Evolutionary conservation across 1,140 invertebrate species (phyloP), one percentile per base, ranked within the genome.

Genomic region (Anoplolepis gracilipes): DNA sequence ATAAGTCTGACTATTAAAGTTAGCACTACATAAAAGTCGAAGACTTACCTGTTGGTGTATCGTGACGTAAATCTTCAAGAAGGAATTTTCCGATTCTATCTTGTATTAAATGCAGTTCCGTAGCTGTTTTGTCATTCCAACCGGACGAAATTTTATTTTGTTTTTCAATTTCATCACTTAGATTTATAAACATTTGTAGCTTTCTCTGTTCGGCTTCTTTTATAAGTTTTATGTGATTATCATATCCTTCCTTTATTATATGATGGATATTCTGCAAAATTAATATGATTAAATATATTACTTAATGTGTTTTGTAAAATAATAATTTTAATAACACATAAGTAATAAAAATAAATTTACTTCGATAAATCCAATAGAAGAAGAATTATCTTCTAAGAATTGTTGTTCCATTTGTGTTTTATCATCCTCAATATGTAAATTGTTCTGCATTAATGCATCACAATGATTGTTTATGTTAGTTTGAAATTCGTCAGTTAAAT

Each of bases 31-130:
- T 69, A 62, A 46, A 53, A 28, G 6, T 11, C 10, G 0, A 42
- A 61, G 13, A 57, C 11, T 67, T 61, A 96, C 96, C 96, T 88
- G 96, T 96, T 69, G 96, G 93, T 33, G 94, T 62, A 90, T 96
- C 96, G 39, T 92, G 94, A 13, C 92, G 94, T 49, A 96, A 86
- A 85, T 96, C 96, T 82, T 96, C 93, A 2, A 87, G 84, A 19
- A 96, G 85, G 86, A 96, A 96, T 87, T 94, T 95, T 7, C 95
- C 93, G 59, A 96, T 87, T 79, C 95, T 93, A 30, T 94, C 77
- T 16, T 94, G 91, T 7, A 94, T 92, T 6, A 88, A 88, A 13
- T 90, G 88, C 3, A 96, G 82, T 84, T 94, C 88, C 19, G 90
- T 87, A 6, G 90, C 92, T 69, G 95, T 91, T 59, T 87, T 85